These are phyloP conservation scores for Phrynocephalus forsythii DNA, from an alignment of 2,797 vertebrate genomes.

Conservation along the genomic window DNA sequence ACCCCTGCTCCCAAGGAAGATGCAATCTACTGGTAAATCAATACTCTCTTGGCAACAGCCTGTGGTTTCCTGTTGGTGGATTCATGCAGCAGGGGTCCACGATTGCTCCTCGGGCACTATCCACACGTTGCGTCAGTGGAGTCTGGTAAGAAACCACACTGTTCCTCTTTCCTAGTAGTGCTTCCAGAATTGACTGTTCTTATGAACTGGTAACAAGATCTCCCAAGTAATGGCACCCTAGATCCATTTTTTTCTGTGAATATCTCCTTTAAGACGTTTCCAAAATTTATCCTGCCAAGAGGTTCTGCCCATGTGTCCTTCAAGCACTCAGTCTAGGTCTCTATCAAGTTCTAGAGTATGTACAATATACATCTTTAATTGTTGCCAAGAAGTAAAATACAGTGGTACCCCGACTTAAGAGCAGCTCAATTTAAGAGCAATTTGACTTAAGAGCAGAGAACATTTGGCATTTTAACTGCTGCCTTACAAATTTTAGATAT, in stretches of 20 bases:
- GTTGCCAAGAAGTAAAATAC: not conserved
- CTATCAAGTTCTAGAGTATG: not conserved
- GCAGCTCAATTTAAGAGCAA: no score
- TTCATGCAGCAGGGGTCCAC: conserved; percentile 99
- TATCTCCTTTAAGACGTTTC: not conserved
- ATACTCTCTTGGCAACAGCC: conserved; percentile 96
- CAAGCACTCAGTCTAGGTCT: not conserved
- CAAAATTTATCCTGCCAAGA: not conserved
- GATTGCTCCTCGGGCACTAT: conserved; percentile 94
- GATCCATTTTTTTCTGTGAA: not conserved
- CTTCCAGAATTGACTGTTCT: no score
- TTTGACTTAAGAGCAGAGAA: no score
- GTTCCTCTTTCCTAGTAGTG: not conserved
- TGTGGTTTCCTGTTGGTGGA: conserved; percentile 98
- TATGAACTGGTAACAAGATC: not conserved
- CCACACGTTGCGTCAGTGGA: conserved; percentile 96
- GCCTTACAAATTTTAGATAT: no score
- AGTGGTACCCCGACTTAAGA: no score
- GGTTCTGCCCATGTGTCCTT: not conserved
- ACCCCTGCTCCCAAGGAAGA: conserved; percentile 92
- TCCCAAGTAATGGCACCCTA: not conserved
- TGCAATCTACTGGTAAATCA: conserved; percentile 97
- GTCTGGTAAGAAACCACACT: conserved; percentile 88
- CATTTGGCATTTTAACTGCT: no score
- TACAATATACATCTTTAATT: not conserved